A percentile compares a stretch with the other conserved stretches of the same genome.
These are phyloP conservation scores for Hirudo medicinalis DNA, from an alignment of 1,140 invertebrate genomes.

Conservation along the genomic window DNA sequence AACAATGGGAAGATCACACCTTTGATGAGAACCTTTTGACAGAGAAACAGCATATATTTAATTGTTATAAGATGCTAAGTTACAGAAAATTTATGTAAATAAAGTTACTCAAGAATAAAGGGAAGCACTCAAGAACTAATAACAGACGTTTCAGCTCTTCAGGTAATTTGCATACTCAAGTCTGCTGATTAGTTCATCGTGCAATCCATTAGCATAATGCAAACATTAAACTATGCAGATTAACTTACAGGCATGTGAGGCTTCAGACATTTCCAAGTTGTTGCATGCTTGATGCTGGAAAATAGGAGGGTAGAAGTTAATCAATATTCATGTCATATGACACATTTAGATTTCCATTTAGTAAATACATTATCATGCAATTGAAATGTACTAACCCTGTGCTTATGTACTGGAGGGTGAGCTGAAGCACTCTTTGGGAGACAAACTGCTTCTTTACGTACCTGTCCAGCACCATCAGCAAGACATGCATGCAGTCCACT, in stretches of 20 bases:
- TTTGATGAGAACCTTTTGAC: slow-evolving; percentile 34
- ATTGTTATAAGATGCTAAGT: background rate
- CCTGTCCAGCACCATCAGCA: slow-evolving; percentile 58
- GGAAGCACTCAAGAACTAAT: too few relatives aligned
- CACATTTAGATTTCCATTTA: too few relatives aligned
- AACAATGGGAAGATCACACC: slow-evolving; percentile 86
- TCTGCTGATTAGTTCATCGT: too few relatives aligned
- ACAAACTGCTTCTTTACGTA: slow-evolving; percentile 76
- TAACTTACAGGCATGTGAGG: slow-evolving; percentile 50
- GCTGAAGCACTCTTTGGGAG: slow-evolving; percentile 78
- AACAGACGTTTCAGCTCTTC: too few relatives aligned
- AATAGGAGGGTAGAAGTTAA: slow-evolving; percentile 15
- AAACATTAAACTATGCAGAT: too few relatives aligned
- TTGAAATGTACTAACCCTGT: slow-evolving; percentile 51
- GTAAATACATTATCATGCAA: too few relatives aligned
- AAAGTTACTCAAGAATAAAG: too few relatives aligned
- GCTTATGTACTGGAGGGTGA: slow-evolving; percentile 76
- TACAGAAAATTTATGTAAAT: background rate
- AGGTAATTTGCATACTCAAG: too few relatives aligned
- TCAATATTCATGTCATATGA: too few relatives aligned
- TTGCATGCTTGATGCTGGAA: slow-evolving; percentile 60
- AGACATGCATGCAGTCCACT: slow-evolving; percentile 50
- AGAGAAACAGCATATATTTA: slow-evolving; percentile 18
- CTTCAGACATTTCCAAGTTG: slow-evolving; percentile 91
- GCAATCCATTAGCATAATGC: too few relatives aligned